Conservation (phyloP, 2,888 invertebrate species). For the Callinectes sapidus region DNA sequence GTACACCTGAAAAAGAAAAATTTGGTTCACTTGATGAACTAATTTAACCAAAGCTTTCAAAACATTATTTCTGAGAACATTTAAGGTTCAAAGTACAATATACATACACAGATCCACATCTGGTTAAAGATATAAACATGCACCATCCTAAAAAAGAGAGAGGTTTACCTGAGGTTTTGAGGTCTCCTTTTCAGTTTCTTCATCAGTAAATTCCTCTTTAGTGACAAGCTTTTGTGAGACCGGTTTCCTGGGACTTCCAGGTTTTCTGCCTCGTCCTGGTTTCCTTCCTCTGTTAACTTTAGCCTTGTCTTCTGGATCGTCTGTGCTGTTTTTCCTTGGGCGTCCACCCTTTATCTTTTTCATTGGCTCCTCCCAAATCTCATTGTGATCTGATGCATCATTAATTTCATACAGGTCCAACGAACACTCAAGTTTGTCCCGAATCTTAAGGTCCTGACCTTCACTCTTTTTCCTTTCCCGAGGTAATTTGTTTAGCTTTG, state of each 20-base stretch:
- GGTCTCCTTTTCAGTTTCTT: constrained; percentile 54
- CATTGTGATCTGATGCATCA: constrained; percentile 26
- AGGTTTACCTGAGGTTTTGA: constrained; percentile 58
- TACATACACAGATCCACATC: neutral
- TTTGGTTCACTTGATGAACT: neutral
- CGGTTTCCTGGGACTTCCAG: constrained; percentile 34
- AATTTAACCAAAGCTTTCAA: neutral
- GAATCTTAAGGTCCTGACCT: neutral
- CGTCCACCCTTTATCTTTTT: constrained; percentile 30
- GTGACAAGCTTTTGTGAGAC: constrained; percentile 26
- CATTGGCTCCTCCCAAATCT: constrained; percentile 50
- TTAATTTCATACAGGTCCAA: constrained; percentile 5
- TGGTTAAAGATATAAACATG: neutral
- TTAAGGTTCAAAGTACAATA: neutral
- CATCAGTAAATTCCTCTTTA: constrained; percentile 44
- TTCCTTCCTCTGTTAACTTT: constrained; percentile 49
- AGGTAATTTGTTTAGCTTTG: constrained; percentile 41
- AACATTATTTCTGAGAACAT: too few species aligned
- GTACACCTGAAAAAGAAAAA: constrained; percentile 62
- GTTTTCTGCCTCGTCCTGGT: constrained; percentile 51
- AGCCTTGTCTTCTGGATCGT: constrained; percentile 48
- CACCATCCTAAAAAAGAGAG: neutral
- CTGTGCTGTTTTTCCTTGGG: constrained; percentile 29
- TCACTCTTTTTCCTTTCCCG: constrained; percentile 58
- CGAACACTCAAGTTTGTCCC: neutral